These are phyloP conservation scores for Rallus limicola DNA, from an alignment of 2,113 vertebrate species.

Conservation along the genomic window DNA sequence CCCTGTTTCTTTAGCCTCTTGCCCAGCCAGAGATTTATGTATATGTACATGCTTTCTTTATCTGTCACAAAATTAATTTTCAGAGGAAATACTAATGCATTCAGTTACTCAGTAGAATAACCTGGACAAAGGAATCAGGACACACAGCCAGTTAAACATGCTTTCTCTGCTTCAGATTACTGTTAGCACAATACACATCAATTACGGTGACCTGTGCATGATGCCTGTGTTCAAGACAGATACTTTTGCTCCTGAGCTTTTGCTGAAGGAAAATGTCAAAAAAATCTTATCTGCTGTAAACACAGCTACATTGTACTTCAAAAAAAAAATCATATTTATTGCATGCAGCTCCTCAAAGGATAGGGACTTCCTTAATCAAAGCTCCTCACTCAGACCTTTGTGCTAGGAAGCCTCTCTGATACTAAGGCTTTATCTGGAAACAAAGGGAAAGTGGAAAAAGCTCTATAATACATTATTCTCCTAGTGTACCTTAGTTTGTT, in stretches of 20 bases:
- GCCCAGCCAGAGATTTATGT: background rate
- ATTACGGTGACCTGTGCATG: background rate
- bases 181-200: background rate
- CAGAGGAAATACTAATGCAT: conserved; percentile 3
- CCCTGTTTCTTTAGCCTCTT: background rate
- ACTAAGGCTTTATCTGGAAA: background rate
- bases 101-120: background rate
- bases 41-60: background rate
- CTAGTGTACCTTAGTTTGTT: background rate
- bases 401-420: background rate
- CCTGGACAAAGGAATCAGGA: background rate
- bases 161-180: background rate
- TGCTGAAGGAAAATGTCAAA: background rate
- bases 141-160: background rate
- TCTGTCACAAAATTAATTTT: conserved; percentile 25
- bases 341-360: background rate
- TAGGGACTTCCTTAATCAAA: background rate
- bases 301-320: background rate
- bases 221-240: background rate
- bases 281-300: conserved; percentile 6
- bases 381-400: background rate
- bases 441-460: background rate
- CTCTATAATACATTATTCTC: background rate
- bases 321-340: background rate
- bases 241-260: conserved; percentile 1